phyloP scores from a whole-genome alignment of 2,113 vertebrate genomes.

The Lontra canadensis region DNA sequence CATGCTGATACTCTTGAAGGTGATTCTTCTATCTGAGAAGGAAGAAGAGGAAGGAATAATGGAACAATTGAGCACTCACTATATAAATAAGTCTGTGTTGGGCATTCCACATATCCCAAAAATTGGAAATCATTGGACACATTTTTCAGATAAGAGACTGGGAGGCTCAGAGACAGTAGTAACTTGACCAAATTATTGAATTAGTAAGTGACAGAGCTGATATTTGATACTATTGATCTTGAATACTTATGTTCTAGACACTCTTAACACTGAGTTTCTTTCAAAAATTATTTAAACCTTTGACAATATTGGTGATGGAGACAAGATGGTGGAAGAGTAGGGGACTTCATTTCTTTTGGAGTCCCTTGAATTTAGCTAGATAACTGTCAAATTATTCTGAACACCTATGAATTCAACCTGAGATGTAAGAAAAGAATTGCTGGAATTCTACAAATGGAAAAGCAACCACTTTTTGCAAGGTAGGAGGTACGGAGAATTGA shows the following conservation, averaged over 20 bases:
- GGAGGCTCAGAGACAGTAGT: background rate
- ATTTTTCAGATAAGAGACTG: background rate
- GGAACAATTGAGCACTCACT: background rate
- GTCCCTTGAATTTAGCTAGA: too few relatives aligned
- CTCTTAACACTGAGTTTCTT: constrained; percentile 2
- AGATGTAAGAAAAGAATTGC: too few relatives aligned
- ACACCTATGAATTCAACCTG: too few relatives aligned
- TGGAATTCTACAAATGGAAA: too few relatives aligned
- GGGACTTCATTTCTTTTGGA: too few relatives aligned
- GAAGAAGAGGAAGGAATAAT: background rate
- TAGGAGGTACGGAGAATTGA: too few relatives aligned
- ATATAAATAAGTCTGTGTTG: background rate
- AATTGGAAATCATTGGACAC: background rate
- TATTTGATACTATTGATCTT: background rate
- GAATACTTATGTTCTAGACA: background rate
- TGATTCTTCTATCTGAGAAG: background rate
- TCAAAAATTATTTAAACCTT: constrained; percentile 8
- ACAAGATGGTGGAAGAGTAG: too few relatives aligned
- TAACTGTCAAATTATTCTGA: too few relatives aligned
- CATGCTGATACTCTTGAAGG: background rate
- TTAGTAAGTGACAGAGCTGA: background rate
- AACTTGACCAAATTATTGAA: background rate
- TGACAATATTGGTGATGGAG: background rate
- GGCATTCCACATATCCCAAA: background rate
- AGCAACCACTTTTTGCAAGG: too few relatives aligned